Base-by-base conservation (phyloP, 2,888 invertebrate genomes). In the Acanthosepion pharaonis region DNA sequence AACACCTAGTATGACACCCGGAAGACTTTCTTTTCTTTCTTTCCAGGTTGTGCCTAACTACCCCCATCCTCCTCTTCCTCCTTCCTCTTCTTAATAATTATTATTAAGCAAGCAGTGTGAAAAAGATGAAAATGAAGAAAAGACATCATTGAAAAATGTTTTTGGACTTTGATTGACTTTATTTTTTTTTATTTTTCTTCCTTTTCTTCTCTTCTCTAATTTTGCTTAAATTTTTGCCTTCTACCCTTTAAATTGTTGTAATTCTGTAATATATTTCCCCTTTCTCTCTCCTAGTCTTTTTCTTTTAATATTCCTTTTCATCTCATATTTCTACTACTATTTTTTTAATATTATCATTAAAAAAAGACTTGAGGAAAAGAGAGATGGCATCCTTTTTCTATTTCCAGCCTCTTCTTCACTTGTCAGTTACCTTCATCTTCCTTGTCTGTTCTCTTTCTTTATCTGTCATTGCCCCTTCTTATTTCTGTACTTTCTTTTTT, bases 361-460 rank as follows among this genome's bases (percentile, higher is more conserved):
- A 1, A n/a, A 78, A 42, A n/a, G 33, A 78, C 78, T 78, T 78
- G n/a, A 78, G 23, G n/a, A 78, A 23, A 23, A 64, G 33, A 5
- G 15, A 78, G n/a, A 78, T n/a, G 15, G 1, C 15, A 3, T 23
- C 23, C 20, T 6, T 59, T 59, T 23, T 20, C 23, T 23, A 3
- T 59, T 59, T 23, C 15, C 11, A 15, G 11, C 78, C n/a, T 78
- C 78, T 78, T 11, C 0, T 53, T 53, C 92, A 28, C 91, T 64
- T 49, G 28, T 55, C 42, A 92, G 8, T 55, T 64, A 64, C 49
- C 48, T 48, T 55, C 49, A 2, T 92, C 18, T 92, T 55, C 28
- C 64, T 64, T 59, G n/a, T 42, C 23, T 33, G 6, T 92, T 93
- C 0, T 97, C 97, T 93, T 98, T 97, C 49, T 97, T 98, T 18